A percentile compares a stretch with the other conserved stretches of the same genome.
Conservation (phyloP, 2,113 vertebrate genomes). For the Solea solea region DNA sequence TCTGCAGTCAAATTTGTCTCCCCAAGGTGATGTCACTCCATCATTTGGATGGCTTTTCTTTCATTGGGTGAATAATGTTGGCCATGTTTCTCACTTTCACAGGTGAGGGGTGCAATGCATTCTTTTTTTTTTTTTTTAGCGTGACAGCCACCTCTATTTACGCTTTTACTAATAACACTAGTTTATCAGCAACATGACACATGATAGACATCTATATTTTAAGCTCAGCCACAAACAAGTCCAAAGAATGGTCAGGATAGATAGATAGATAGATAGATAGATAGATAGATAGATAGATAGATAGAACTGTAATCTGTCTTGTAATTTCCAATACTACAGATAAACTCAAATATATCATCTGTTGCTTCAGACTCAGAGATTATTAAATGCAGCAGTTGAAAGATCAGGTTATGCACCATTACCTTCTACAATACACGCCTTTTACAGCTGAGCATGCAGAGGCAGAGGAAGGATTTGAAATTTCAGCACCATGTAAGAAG, state of each 20-base stretch:
- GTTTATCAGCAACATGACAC: slow-evolving; percentile 43
- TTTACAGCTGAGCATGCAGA: not conserved
- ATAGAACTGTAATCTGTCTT: not conserved
- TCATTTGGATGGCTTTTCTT: slow-evolving; percentile 65
- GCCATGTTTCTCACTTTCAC: slow-evolving; percentile 61
- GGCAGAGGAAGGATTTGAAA: slow-evolving; percentile 28
- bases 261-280: not conserved
- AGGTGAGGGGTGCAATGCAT: slow-evolving; percentile 54
- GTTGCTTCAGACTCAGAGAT: slow-evolving; percentile 37
- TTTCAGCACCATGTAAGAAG: slow-evolving; percentile 74
- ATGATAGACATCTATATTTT: slow-evolving; percentile 23
- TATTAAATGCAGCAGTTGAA: slow-evolving; percentile 7
- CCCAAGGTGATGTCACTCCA: slow-evolving; percentile 76
- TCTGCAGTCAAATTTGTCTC: slow-evolving; percentile 73
- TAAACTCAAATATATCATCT: slow-evolving; percentile 26
- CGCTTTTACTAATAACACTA: slow-evolving; percentile 43
- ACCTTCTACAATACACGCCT: slow-evolving; percentile 23
- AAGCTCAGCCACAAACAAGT: slow-evolving; percentile 10
- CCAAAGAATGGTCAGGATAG: not conserved
- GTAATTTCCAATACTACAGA: not conserved
- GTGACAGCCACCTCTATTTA: slow-evolving; percentile 50
- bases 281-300: not conserved
- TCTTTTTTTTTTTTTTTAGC: slow-evolving; percentile 45
- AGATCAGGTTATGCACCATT: slow-evolving; percentile 15
- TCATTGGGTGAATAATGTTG: slow-evolving; percentile 55